phyloP scores from a whole-genome alignment of 2,888 invertebrate genomes.

The Tachina grossa region DNA sequence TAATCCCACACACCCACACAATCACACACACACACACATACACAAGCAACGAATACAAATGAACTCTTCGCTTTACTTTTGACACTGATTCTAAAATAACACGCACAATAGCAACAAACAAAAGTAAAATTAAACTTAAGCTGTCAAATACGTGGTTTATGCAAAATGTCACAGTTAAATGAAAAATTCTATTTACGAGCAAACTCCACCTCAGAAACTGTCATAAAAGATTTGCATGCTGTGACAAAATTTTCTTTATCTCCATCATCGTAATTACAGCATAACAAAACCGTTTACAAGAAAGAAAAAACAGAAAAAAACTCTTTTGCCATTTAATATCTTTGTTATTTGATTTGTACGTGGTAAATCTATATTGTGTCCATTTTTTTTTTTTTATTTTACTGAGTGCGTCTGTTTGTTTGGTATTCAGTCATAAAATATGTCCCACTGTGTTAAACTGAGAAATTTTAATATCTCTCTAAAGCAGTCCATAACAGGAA shows the following conservation, averaged over 20 bases:
- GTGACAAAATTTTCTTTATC: constrained; percentile 65
- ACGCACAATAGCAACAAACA: constrained; percentile 2
- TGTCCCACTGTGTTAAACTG: constrained; percentile 70
- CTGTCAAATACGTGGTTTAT: constrained; percentile 3
- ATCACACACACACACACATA: not conserved
- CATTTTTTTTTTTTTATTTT: not conserved
- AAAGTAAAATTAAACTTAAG: constrained; percentile 21
- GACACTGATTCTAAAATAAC: not conserved
- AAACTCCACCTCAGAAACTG: constrained; percentile 57
- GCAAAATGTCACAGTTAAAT: constrained; percentile 9
- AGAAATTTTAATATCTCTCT: constrained; percentile 69
- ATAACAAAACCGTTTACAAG: constrained; percentile 43
- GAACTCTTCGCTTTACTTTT: too few relatives aligned
- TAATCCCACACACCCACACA: not conserved
- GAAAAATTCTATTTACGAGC: not conserved
- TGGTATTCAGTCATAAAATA: constrained; percentile 58
- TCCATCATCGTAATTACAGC: constrained; percentile 44
- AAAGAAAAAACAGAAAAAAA: not conserved
- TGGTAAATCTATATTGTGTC: constrained; percentile 14
- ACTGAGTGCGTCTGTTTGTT: constrained; percentile 26
- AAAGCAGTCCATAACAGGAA: constrained; percentile 13
- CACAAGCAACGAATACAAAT: not conserved
- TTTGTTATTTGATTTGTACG: constrained; percentile 24
- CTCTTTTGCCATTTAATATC: constrained; percentile 13
- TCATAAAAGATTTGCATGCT: constrained; percentile 70